A percentile compares a stretch with the other conserved stretches of the same genome.
Evolutionary conservation across 1,140 invertebrate genomes (phyloP).

Genomic region (Anagrus nilaparvatae): DNA sequence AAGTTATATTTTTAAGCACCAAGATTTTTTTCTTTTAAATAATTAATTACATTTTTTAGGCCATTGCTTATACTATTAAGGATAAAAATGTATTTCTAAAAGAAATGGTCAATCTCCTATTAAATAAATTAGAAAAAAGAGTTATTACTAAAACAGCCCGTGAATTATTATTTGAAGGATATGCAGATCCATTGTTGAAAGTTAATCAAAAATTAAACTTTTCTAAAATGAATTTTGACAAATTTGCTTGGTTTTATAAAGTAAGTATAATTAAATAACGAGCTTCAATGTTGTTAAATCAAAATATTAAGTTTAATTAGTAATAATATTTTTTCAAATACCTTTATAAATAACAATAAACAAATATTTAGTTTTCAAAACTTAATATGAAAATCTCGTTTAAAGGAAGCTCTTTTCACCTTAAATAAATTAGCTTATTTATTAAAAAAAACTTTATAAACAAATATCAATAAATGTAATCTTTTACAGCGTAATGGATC

Average conservation of each 20-base stretch:
- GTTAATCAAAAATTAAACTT: constrained; percentile 48
- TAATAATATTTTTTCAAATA: too few species aligned
- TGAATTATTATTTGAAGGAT: constrained; percentile 66
- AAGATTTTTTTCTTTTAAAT: constrained; percentile 6
- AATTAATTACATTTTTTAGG: constrained; percentile 52
- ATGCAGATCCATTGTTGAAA: constrained; percentile 54
- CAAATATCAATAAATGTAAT: constrained; percentile 1
- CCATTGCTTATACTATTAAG: constrained; percentile 50
- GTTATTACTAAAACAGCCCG: constrained; percentile 52
- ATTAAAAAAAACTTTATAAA: constrained; percentile 7
- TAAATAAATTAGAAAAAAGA: constrained; percentile 45
- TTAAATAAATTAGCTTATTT: constrained; percentile 6
- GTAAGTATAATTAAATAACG: constrained; percentile 32
- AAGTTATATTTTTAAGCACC: constrained; percentile 32
- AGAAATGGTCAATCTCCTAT: constrained; percentile 42
- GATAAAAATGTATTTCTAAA: constrained; percentile 36
- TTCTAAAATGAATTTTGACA: constrained; percentile 51
- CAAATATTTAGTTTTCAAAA: too few species aligned
- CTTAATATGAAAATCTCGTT: too few species aligned
- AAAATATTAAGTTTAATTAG: neutral
- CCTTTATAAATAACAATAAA: too few species aligned
- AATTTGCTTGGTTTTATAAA: constrained; percentile 68
- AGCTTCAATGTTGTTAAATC: too few species aligned
- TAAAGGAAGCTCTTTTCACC: too few species aligned
- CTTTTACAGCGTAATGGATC: constrained; percentile 55